phyloP scores from a whole-genome alignment of 2,888 invertebrate genomes.

The Bombylius major region DNA sequence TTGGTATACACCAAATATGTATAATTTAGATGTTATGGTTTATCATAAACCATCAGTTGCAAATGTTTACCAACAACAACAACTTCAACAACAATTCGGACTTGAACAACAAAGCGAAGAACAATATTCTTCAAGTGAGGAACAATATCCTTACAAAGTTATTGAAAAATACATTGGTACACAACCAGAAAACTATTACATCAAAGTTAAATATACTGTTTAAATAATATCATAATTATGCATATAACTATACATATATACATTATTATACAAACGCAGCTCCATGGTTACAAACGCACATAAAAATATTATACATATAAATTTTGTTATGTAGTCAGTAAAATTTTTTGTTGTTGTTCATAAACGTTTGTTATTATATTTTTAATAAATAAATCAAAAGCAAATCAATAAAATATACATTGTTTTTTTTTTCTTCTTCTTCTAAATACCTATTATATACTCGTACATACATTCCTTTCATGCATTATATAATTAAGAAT shows the following conservation, averaged over 20 bases:
- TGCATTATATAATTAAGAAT: too few relatives aligned
- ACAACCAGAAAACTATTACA: background rate
- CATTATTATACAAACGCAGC: background rate
- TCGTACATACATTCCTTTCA: too few relatives aligned
- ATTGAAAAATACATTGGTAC: background rate
- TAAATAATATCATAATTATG: background rate
- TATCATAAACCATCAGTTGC: conserved; percentile 42
- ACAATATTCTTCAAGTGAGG: background rate
- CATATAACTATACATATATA: too few relatives aligned
- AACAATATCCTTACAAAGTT: background rate
- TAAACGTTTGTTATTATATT: too few relatives aligned
- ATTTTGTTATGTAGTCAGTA: too few relatives aligned
- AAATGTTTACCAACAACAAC: conserved; percentile 19
- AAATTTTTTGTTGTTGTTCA: too few relatives aligned
- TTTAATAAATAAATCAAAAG: too few relatives aligned
- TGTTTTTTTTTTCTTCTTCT: too few relatives aligned
- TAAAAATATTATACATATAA: too few relatives aligned
- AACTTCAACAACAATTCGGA: conserved; percentile 17
- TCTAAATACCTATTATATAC: too few relatives aligned
- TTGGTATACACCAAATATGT: conserved; percentile 55
- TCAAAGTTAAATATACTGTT: background rate
- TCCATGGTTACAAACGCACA: background rate
- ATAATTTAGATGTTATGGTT: conserved; percentile 49
- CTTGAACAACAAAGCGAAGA: background rate
- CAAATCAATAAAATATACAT: too few relatives aligned